A percentile compares a stretch with the other conserved stretches of the same genome.
Evolutionary conservation across 2,888 invertebrate genomes (phyloP).

Genomic region (Acronicta leporina): DNA sequence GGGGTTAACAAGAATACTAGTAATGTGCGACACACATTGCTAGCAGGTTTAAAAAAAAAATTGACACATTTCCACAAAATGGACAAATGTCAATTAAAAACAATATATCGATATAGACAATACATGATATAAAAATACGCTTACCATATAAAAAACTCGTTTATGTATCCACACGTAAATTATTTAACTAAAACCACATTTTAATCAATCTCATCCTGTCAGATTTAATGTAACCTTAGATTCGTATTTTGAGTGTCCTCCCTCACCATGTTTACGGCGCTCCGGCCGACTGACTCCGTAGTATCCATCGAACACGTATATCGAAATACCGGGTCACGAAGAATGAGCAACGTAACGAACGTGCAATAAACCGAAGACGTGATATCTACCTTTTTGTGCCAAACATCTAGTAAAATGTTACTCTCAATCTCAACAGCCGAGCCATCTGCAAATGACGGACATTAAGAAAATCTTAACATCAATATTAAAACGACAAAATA

Average conservation of each 20-base stretch:
- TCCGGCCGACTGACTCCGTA: conserved; percentile 55
- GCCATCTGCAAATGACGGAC: conserved; percentile 58
- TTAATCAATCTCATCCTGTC: conserved; percentile 20
- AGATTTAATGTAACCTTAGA: conserved; percentile 10
- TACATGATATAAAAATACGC: too few relatives aligned
- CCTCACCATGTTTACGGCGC: conserved; percentile 18
- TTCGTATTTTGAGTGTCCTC: conserved; percentile 21
- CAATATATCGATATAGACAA: too few relatives aligned
- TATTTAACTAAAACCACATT: neutral
- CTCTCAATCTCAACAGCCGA: conserved; percentile 54
- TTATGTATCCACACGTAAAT: too few relatives aligned
- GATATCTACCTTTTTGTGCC: conserved; percentile 73
- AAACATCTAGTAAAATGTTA: conserved; percentile 68
- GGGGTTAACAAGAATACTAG: too few relatives aligned
- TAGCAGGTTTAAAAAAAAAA: too few relatives aligned
- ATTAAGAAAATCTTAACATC: conserved; percentile 54
- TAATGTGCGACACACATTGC: too few relatives aligned
- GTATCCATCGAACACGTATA: conserved; percentile 79
- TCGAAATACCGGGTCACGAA: conserved; percentile 74
- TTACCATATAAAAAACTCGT: too few relatives aligned
- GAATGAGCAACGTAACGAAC: conserved; percentile 73
- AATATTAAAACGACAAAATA: conserved; percentile 9
- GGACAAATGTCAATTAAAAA: too few relatives aligned
- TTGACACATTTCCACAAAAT: too few relatives aligned
- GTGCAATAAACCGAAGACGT: conserved; percentile 86